Conservation (phyloP, 2,113 vertebrate species). For the Salvelinus fontinalis region DNA sequence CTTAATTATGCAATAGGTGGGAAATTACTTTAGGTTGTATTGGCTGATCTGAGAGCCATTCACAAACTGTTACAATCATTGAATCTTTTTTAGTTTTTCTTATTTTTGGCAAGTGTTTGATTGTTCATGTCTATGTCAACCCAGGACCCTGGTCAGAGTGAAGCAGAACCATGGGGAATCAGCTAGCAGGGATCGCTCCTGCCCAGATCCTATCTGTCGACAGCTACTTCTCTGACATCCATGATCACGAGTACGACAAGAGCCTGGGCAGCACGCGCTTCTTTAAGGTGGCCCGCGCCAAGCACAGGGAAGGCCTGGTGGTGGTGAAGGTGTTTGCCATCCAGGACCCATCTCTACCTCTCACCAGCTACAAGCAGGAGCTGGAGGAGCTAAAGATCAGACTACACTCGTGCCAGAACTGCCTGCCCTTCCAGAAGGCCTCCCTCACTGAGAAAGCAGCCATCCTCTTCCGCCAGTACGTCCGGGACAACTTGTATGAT, state of each 20-base stretch:
- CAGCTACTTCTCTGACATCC: constrained; percentile 97
- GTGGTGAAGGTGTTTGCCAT: constrained; percentile 99
- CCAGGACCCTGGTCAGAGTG: background rate
- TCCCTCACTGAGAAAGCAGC: constrained; percentile 90
- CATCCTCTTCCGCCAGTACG: constrained; percentile 93
- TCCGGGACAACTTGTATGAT: constrained; percentile 95
- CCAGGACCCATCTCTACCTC: constrained; percentile 90
- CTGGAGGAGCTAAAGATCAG: constrained; percentile 95
- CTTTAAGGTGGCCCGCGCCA: constrained; percentile 96
- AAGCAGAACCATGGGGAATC: constrained; percentile 85
- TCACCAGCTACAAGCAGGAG: constrained; percentile 95
- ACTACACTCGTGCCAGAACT: constrained; percentile 91
- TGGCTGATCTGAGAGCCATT: too few species aligned
- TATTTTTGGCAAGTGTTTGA: background rate
- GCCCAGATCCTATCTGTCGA: constrained; percentile 98
- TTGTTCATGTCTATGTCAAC: background rate
- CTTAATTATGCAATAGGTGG: too few species aligned
- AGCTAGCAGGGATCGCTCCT: constrained; percentile 95
- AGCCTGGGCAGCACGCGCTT: constrained; percentile 96
- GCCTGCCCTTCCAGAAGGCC: constrained; percentile 92
- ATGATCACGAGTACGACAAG: constrained; percentile 95
- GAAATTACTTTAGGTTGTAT: too few species aligned
- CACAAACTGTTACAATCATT: background rate
- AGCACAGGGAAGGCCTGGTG: constrained; percentile 92
- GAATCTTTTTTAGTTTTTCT: background rate